phyloP scores from a whole-genome alignment of 2,888 invertebrate genomes.

The Piscicola geometra region DNA sequence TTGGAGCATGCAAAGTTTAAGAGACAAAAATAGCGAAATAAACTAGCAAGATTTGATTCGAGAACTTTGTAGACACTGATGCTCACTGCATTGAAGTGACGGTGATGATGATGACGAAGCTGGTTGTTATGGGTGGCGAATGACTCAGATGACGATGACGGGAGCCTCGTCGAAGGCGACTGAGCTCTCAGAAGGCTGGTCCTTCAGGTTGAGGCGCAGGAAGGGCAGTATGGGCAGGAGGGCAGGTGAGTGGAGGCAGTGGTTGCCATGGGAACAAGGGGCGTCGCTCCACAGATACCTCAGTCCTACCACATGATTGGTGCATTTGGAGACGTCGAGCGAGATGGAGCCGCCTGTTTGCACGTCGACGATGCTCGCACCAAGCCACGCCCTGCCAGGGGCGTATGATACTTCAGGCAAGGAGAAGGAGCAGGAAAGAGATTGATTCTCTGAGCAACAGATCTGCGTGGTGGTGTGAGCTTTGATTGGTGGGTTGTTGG shows the following conservation, averaged over 20 bases:
- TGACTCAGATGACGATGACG: too few relatives aligned
- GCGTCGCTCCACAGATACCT: constrained; percentile 46
- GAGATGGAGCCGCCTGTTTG: constrained; percentile 10
- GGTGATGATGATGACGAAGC: too few relatives aligned
- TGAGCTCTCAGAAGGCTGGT: too few relatives aligned
- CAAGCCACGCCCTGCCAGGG: constrained; percentile 40
- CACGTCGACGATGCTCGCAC: constrained; percentile 33
- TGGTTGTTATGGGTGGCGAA: too few relatives aligned
- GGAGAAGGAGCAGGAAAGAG: constrained; percentile 36
- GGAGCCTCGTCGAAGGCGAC: too few relatives aligned
- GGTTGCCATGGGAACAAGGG: constrained; percentile 38
- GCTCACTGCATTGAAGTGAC: too few relatives aligned
- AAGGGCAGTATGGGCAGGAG: not conserved
- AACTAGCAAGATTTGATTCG: too few relatives aligned
- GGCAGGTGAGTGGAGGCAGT: constrained; percentile 32
- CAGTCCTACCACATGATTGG: constrained; percentile 39
- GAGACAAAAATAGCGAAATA: too few relatives aligned
- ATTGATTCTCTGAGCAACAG: constrained; percentile 39
- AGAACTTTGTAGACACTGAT: too few relatives aligned
- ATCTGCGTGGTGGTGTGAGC: constrained; percentile 40
- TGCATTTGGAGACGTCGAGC: constrained; percentile 31
- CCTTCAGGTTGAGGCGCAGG: not conserved
- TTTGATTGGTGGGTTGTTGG: too few relatives aligned
- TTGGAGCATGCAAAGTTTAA: too few relatives aligned
- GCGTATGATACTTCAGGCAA: constrained; percentile 37